Evolutionary conservation across 2,113 vertebrate species (phyloP).

Genomic region (Rhabdomys dilectus): DNA sequence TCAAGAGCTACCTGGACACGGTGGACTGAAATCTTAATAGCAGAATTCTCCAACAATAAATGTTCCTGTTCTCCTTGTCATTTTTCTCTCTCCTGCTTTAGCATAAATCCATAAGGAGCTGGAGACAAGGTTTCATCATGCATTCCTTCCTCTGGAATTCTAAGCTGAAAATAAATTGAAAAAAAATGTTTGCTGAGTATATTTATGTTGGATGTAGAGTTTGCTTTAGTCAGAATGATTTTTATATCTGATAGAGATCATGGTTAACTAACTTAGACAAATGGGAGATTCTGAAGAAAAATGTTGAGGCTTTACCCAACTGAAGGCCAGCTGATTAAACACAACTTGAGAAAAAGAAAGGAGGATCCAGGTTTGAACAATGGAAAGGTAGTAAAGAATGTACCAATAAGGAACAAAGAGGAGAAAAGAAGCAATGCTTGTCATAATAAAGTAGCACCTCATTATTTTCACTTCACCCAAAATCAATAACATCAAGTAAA

Average conservation of each 20-base stretch:
- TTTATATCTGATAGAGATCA: neutral
- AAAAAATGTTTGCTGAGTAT: slow-evolving; percentile 1
- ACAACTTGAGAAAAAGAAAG: neutral
- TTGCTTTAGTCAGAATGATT: slow-evolving; percentile 39
- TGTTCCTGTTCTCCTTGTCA: neutral
- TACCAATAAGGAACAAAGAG: neutral
- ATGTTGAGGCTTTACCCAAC: neutral
- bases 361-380: neutral
- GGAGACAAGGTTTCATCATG: neutral
- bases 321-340: neutral
- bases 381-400: slow-evolving; percentile 15
- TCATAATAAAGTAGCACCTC: neutral
- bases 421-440: neutral
- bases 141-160: neutral
- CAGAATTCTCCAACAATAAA: neutral
- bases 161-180: slow-evolving; percentile 33
- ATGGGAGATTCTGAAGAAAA: neutral
- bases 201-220: neutral
- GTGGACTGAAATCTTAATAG: too few species aligned
- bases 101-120: neutral
- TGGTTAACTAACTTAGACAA: neutral
- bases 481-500: slow-evolving; percentile 49
- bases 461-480: neutral
- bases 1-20: too few species aligned
- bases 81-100: neutral